Percentiles rank a stretch among this genome's conserved stretches.
These are phyloP conservation scores for Phasianus colchicus DNA, from an alignment of 2,113 vertebrate species.

Conservation along the genomic window DNA sequence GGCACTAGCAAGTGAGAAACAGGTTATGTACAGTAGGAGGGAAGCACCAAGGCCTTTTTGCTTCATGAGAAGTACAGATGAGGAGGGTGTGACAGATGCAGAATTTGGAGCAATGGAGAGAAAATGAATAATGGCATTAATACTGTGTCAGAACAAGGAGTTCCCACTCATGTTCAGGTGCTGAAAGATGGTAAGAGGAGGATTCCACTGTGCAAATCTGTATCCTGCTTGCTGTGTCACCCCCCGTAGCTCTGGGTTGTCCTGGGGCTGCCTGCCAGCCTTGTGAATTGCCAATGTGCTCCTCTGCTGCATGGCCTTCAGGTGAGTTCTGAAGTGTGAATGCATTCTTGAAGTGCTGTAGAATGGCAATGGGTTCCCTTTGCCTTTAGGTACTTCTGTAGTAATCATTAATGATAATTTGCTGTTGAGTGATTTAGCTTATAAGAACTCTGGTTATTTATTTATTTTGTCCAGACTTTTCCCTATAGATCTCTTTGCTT, in stretches of 20 bases:
- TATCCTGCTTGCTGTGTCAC: no score
- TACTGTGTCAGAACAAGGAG: background rate
- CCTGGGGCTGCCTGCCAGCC: no score
- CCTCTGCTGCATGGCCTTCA: no score
- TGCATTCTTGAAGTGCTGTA: no score
- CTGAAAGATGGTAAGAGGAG: fast-evolving
- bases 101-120: background rate
- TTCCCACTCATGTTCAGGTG: fast-evolving
- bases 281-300: no score
- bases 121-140: background rate
- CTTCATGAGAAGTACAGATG: fast-evolving
- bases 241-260: no score
- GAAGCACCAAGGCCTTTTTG: background rate
- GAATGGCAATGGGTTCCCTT: background rate
- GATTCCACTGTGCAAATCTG: background rate
- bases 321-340: no score
- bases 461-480: background rate
- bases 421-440: background rate
- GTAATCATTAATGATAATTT: background rate
- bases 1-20: background rate
- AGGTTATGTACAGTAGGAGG: background rate
- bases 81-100: background rate
- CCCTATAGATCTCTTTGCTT: background rate
- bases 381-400: background rate
- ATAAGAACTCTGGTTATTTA: background rate